Percentiles rank a stretch among this genome's conserved stretches.
phyloP scores from a whole-genome alignment of 2,797 vertebrate species.

The Sebastes paucispinis region DNA sequence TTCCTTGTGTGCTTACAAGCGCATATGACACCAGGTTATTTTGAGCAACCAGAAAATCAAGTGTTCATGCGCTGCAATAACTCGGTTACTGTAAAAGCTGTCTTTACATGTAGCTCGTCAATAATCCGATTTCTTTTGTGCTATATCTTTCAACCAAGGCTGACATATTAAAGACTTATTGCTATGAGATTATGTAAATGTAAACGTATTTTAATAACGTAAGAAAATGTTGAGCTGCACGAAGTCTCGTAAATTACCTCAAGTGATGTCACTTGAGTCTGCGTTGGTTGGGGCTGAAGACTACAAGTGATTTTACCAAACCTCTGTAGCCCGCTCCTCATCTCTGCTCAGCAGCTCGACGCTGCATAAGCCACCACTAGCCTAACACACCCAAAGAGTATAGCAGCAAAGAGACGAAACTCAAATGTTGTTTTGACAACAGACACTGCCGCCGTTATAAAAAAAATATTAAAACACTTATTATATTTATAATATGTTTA shows the following conservation, averaged over 20 bases:
- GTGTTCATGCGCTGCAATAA: conserved; percentile 5
- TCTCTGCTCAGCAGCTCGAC: neutral
- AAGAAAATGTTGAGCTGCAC: neutral
- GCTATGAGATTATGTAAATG: neutral
- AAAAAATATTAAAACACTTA: too few relatives aligned
- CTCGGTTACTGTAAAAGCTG: neutral
- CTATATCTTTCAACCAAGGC: neutral
- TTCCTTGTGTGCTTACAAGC: conserved; percentile 30
- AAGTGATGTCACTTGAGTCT: neutral
- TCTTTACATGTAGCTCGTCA: neutral
- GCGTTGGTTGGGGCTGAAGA: neutral
- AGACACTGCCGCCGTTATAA: too few relatives aligned
- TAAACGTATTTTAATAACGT: neutral
- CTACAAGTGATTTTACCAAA: neutral
- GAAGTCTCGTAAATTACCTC: neutral
- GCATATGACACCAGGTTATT: conserved; percentile 37
- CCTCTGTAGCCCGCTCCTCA: neutral
- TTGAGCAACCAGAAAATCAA: conserved; percentile 3
- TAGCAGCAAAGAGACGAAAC: too few relatives aligned
- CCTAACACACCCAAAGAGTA: too few relatives aligned
- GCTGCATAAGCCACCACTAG: neutral
- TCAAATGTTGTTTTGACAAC: too few relatives aligned
- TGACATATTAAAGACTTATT: neutral
- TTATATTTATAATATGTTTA: too few relatives aligned
- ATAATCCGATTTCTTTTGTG: neutral